Percentiles rank a stretch among this genome's conserved stretches.
These are phyloP conservation scores for Aythya baeri DNA, from an alignment of 2,113 vertebrate genomes.

Conservation along the genomic window DNA sequence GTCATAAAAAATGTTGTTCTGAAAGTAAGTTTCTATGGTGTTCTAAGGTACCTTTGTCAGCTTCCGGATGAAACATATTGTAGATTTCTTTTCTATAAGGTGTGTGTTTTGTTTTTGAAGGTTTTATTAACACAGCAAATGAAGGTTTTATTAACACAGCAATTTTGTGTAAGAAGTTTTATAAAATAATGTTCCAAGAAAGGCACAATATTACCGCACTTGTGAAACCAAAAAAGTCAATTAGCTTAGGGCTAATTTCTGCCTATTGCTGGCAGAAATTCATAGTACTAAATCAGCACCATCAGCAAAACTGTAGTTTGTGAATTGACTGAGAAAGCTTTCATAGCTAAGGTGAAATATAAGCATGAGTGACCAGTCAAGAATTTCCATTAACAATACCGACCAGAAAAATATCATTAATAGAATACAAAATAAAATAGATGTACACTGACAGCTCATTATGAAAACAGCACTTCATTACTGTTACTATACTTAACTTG, in stretches of 20 bases:
- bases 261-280: neutral
- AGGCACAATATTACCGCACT: conserved; percentile 24
- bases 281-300: neutral
- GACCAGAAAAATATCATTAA: conserved; percentile 11
- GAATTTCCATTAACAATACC: neutral
- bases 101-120: neutral
- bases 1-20: neutral
- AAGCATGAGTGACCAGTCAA: neutral
- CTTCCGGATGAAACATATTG: neutral
- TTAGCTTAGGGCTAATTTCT: conserved; percentile 1
- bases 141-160: neutral
- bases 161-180: neutral
- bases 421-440: neutral
- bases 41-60: neutral
- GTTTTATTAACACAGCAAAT: conserved; percentile 12
- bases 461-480: neutral
- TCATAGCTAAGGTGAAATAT: conserved; percentile 14
- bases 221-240: conserved; percentile 36
- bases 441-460: neutral
- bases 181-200: conserved; percentile 23
- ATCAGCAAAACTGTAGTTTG: conserved; percentile 4
- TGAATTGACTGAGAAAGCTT: conserved; percentile 47
- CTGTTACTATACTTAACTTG: neutral
- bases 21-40: neutral
- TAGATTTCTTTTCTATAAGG: neutral